A percentile compares a stretch with the other conserved stretches of the same genome.
These are phyloP conservation scores for Propithecus coquereli DNA, from an alignment of 2,113 vertebrate species.

Conservation along the genomic window DNA sequence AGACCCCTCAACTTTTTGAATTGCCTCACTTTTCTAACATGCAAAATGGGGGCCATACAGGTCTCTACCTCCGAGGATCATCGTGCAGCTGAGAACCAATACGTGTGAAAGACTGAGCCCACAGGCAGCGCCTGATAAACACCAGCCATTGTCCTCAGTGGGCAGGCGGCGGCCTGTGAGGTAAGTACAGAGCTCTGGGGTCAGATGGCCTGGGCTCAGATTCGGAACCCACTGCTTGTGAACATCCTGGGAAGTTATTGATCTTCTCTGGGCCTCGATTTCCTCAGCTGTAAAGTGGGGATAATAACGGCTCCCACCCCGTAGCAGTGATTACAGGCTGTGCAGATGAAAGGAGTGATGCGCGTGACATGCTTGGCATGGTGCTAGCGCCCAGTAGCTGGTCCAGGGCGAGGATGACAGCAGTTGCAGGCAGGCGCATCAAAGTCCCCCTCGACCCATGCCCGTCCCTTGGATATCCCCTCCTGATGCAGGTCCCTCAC, in stretches of 20 bases:
- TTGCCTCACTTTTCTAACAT: not conserved
- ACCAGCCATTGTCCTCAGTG: not conserved
- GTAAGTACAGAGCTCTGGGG: fast-evolving
- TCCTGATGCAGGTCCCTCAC: not conserved
- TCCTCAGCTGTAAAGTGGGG: not conserved
- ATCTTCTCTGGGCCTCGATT: not conserved
- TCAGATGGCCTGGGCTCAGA: not conserved
- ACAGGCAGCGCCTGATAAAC: not conserved
- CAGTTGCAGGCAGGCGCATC: fast-evolving
- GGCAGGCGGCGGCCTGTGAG: fast-evolving
- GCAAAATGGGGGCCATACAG: not conserved
- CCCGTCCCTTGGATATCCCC: fast-evolving
- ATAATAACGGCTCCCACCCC: not conserved
- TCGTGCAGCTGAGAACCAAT: not conserved
- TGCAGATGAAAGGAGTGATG: not conserved
- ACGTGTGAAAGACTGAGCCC: not conserved
- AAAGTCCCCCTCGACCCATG: not conserved
- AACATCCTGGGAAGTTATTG: not conserved
- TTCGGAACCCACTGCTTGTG: not conserved
- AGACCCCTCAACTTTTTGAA: not conserved
- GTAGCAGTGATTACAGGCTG: not conserved
- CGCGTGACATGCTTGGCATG: fast-evolving
- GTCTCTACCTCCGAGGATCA: not conserved
- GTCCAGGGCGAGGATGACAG: fast-evolving
- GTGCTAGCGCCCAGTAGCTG: fast-evolving